These are phyloP conservation scores for Lepidurus apus DNA, from an alignment of 1,140 invertebrate species.

Conservation along the genomic window DNA sequence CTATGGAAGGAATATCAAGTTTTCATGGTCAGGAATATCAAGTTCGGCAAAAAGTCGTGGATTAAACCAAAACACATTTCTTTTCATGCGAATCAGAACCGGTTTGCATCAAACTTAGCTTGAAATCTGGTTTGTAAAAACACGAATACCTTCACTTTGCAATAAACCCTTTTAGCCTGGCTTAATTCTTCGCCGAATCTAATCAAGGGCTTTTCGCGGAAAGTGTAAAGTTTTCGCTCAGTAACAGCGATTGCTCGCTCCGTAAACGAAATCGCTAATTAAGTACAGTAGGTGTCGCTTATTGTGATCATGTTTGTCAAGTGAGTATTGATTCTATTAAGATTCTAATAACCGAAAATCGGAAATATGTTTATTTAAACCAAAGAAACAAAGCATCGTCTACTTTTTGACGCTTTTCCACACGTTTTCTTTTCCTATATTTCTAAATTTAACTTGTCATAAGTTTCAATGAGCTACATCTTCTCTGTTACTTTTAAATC, in stretches of 20 bases:
- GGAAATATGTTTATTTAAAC: too few relatives aligned
- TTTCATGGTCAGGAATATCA: constrained; percentile 15
- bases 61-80: neutral
- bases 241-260: neutral
- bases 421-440: too few relatives aligned
- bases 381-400: too few relatives aligned
- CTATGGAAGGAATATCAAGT: neutral
- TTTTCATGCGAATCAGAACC: neutral
- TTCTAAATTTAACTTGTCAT: too few relatives aligned
- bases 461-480: too few relatives aligned
- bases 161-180: neutral
- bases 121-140: neutral
- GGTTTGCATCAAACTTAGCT: neutral
- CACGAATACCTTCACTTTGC: neutral
- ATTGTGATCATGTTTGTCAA: too few relatives aligned
- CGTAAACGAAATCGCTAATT: too few relatives aligned
- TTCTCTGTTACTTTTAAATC: too few relatives aligned
- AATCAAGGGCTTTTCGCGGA: neutral
- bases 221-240: neutral
- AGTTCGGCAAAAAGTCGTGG: neutral
- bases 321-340: too few relatives aligned
- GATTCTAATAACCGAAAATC: too few relatives aligned
- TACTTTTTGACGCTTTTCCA: too few relatives aligned
- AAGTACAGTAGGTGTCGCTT: too few relatives aligned
- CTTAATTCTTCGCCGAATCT: neutral